Base-by-base conservation (phyloP, 2,797 vertebrate species). In the Tangara arthus region DNA sequence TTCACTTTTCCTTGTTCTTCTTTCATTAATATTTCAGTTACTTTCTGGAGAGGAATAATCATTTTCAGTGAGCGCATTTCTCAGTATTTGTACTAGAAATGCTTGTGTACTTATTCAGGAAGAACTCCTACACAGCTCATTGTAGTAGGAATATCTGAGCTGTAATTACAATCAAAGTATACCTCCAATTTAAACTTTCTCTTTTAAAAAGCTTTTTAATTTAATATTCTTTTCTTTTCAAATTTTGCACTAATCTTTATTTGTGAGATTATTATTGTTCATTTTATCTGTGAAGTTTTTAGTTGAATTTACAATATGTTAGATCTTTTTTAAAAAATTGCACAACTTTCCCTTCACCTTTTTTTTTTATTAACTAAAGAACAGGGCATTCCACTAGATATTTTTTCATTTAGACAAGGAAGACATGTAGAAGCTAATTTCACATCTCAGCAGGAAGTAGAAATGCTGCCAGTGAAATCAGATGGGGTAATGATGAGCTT, bases 61-160 rank as follows among this genome's bases (percentile, higher is more conserved):
- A 39, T 76, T 72, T 64, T 52, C 17, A 35, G 12, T 34, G 17
- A 87, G 4, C 5, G 50, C 4, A 66, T 52, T 89, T 82, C 21
- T 92, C 42, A 34, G 17, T 71, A 93, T 88, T 86, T 95, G 59
- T 49, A 53, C 6, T 53, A 52, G 57, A 82, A 88, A 56, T 90
- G 7, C n/a, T 81, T 78, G 14, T 37, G 23, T 55, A 50, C 26
- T 82, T 87, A 44, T 37, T 81, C 35, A 71, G 26, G 59, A 79
- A 84, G 12, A 27, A 10, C 6, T 71, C 17, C 34, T 6, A 7
- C 32, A 47, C 3, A 5, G 12, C 8, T 87, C 26, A 35, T 24
- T 44, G 21, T 24, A 72, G 28, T 5, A 87, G 22, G 7, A 87
- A 47, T 11, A 84, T 2, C 18, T 76, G 69, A 79, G 12, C 18